phyloP scores from a whole-genome alignment of 2,797 vertebrate species.

The Amblyopsis hoosieri region DNA sequence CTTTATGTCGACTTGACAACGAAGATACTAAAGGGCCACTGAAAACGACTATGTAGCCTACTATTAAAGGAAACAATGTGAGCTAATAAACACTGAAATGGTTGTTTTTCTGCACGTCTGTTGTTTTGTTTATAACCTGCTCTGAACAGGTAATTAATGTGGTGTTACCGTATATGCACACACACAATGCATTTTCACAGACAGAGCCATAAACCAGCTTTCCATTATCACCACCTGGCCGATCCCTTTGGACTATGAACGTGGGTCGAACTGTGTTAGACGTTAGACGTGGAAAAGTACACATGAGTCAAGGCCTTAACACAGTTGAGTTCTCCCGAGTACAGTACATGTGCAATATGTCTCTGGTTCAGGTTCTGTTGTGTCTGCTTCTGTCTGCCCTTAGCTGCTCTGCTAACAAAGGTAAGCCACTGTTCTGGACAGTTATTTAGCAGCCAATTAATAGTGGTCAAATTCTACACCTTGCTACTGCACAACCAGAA shows the following conservation, averaged over 20 bases:
- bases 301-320: conserved; percentile 2
- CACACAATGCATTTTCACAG: conserved; percentile 1
- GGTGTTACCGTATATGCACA: background rate
- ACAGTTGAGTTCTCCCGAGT: background rate
- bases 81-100: too few relatives aligned
- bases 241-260: conserved; percentile 34
- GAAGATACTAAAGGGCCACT: too few relatives aligned
- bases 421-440: conserved; percentile 26
- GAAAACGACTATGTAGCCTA: too few relatives aligned
- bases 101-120: too few relatives aligned
- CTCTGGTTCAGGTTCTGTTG: conserved; percentile 14
- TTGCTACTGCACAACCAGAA: too few relatives aligned
- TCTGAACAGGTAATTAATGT: background rate
- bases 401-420: conserved; percentile 41
- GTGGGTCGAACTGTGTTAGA: conserved; percentile 4
- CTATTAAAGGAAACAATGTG: too few relatives aligned
- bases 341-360: conserved; percentile 32
- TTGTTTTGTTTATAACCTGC: background rate
- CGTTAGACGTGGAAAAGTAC: background rate
- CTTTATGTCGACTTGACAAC: too few relatives aligned
- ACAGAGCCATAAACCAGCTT: background rate
- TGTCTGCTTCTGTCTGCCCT: conserved; percentile 35
- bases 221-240: background rate
- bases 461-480: too few relatives aligned
- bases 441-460: too few relatives aligned